A percentile compares a stretch with the other conserved stretches of the same genome.
Evolutionary conservation across 2,888 invertebrate species (phyloP).

Genomic region (Calliopum simillimum): DNA sequence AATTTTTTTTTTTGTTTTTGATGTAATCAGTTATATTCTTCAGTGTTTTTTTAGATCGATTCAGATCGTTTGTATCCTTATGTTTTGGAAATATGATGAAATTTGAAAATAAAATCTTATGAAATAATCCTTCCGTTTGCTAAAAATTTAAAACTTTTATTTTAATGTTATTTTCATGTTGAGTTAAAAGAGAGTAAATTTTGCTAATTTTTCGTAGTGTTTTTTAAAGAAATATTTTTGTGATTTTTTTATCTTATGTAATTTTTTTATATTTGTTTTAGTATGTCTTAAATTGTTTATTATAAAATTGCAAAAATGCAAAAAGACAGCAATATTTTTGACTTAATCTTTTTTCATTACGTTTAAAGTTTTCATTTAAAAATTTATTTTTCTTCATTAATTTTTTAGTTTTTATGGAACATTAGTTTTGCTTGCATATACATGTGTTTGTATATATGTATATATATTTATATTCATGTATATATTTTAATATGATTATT

Average conservation of each 20-base stretch:
- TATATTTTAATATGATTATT: conserved; percentile 60
- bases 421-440: conserved; percentile 54
- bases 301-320: conserved; percentile 69
- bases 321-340: conserved; percentile 62
- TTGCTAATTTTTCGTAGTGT: conserved; percentile 57
- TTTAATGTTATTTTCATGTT: conserved; percentile 47
- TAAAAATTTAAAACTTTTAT: conserved; percentile 58
- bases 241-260: conserved; percentile 32
- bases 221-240: conserved; percentile 41
- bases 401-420: conserved; percentile 61
- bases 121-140: conserved; percentile 43
- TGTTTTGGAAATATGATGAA: conserved; percentile 43
- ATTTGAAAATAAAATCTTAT: conserved; percentile 31
- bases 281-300: conserved; percentile 42
- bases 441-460: conserved; percentile 48
- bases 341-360: conserved; percentile 45
- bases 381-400: conserved; percentile 45
- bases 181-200: conserved; percentile 67
- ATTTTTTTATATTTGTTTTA: conserved; percentile 38
- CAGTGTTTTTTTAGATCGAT: conserved; percentile 58
- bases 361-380: conserved; percentile 51
- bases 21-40: conserved; percentile 30
- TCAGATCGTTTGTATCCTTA: conserved; percentile 52
- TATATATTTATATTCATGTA: conserved; percentile 43
- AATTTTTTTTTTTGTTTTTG: conserved; percentile 12